Base-by-base conservation (phyloP, 2,888 invertebrate species). In the Belgica antarctica region DNA sequence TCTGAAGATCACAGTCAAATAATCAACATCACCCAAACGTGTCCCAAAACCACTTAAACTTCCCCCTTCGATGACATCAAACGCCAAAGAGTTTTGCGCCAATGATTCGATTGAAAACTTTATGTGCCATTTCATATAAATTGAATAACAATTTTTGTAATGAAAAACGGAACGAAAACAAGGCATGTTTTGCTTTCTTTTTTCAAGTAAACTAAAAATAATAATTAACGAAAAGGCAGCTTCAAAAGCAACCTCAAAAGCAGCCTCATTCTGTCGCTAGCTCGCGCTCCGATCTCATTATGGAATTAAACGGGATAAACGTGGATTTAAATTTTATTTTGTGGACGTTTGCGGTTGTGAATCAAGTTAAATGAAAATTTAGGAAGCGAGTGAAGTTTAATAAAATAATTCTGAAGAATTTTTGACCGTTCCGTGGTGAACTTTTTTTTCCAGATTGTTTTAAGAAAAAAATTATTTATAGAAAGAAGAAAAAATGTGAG, bases 381-480 rank as follows among this genome's bases (percentile, higher is more conserved):
- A 46, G 12, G 46, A 52, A 52, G 5, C 52, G 22, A 19, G 15
- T 4, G 4, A 52, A 7, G 17, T 46, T n/a, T 7, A 31, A 10
- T 4, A 31, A 31, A 31, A 31, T 31, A 31, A 31, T 10, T 31
- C 10, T 5, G 41, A 59, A 59, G 59, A 59, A 59, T 59, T 59
- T 59, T 59, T 10, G 4, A n/a, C 4, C 12, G 19, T 7, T 25
- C n/a, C n/a, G n/a, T n/a, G n/a, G n/a, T n/a, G n/a, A n/a, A n/a
- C n/a, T n/a, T 25, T 59, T 59, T 59, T 27, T 59, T 59, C 27
- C 27, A 12, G 1, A 7, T 46, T 46, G 5, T 3, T 7, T 59
- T 27, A 27, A 12, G 27, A 59, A 59, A 27, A 27, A 59, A 27
- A 59, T 59, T 59, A 59, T 59, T 27, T 59, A 27, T 59, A 59